A percentile compares a stretch with the other conserved stretches of the same genome.
phyloP scores from a whole-genome alignment of 2,888 invertebrate species.

The Dinocampus coccinellae region DNA sequence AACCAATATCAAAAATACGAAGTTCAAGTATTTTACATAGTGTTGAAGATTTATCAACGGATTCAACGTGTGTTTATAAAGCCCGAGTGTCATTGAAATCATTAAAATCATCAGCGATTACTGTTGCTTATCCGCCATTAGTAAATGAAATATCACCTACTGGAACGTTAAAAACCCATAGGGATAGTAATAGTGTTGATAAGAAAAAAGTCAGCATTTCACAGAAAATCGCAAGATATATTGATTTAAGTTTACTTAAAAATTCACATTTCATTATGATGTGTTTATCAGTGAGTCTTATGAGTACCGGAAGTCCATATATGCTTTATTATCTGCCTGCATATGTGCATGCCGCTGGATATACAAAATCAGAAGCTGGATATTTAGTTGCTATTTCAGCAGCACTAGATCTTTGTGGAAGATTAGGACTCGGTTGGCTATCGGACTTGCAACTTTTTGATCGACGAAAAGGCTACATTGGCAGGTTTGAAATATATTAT shows the following conservation, averaged over 20 bases:
- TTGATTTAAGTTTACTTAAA: conserved; percentile 78
- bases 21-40: conserved; percentile 81
- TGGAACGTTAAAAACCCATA: not conserved
- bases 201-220: conserved; percentile 46
- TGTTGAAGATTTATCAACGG: conserved; percentile 81
- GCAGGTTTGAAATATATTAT: conserved; percentile 72
- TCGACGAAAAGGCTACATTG: conserved; percentile 78
- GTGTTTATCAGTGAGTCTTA: conserved; percentile 79
- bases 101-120: conserved; percentile 55
- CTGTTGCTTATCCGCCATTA: conserved; percentile 52
- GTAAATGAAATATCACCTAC: conserved; percentile 22
- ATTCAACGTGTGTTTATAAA: conserved; percentile 82
- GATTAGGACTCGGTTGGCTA: conserved; percentile 80
- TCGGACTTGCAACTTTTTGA: conserved; percentile 81
- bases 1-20: conserved; percentile 76
- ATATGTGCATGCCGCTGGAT: conserved; percentile 78
- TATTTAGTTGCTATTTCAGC: conserved; percentile 83
- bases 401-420: conserved; percentile 78
- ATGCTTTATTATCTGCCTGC: conserved; percentile 83
- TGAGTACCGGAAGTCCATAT: conserved; percentile 84
- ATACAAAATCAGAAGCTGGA: conserved; percentile 75
- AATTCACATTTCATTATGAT: conserved; percentile 80
- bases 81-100: conserved; percentile 70
- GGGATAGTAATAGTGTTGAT: not conserved
- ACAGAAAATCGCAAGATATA: conserved; percentile 71